Evolutionary conservation across 2,113 vertebrate genomes (phyloP).

Genomic region (Cynopterus brachyotis): DNA sequence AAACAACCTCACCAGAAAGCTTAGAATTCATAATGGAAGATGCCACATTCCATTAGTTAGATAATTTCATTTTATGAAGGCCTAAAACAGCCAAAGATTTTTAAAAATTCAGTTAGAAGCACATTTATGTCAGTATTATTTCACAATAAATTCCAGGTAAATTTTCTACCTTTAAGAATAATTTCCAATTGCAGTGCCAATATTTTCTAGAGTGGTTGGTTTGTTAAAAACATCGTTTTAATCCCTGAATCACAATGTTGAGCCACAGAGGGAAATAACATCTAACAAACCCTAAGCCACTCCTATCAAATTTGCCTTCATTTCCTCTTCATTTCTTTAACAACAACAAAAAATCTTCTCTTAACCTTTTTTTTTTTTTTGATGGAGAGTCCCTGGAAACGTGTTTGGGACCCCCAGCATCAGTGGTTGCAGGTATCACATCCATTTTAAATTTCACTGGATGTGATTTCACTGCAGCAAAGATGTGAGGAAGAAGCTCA

Average conservation of each 20-base stretch:
- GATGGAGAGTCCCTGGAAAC: background rate
- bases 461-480: background rate
- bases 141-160: slow-evolving; percentile 50
- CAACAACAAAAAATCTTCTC: background rate
- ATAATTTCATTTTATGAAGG: slow-evolving; percentile 53
- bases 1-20: slow-evolving; percentile 51
- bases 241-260: slow-evolving; percentile 21
- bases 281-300: background rate
- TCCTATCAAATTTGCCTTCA: background rate
- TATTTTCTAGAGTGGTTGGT: slow-evolving; percentile 36
- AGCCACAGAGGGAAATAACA: background rate
- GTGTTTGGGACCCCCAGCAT: background rate
- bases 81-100: slow-evolving; percentile 7
- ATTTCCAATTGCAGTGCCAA: slow-evolving; percentile 16
- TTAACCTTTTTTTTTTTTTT: background rate
- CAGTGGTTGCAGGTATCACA: background rate
- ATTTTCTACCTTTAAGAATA: slow-evolving; percentile 61
- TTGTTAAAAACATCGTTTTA: slow-evolving; percentile 45
- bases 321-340: slow-evolving; percentile 19
- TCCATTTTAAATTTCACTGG: background rate
- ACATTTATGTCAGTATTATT: slow-evolving; percentile 50
- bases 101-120: slow-evolving; percentile 42
- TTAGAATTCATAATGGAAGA: slow-evolving; percentile 30
- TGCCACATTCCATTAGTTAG: slow-evolving; percentile 10
- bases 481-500: background rate